phyloP scores from a whole-genome alignment of 2,797 vertebrate species.

The Allobates femoralis region DNA sequence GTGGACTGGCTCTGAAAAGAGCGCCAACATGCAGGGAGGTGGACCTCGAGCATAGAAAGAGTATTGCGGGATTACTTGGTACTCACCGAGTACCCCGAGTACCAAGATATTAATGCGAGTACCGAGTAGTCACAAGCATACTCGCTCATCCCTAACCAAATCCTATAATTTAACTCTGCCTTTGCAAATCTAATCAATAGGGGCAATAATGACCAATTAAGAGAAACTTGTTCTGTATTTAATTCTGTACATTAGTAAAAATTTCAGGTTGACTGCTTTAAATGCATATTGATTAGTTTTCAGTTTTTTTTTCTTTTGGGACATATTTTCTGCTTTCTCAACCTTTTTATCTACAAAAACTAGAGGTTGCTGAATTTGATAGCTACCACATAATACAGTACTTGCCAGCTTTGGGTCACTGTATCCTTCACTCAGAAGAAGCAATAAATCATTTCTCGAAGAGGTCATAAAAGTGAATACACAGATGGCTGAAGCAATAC shows the following conservation, averaged over 20 bases:
- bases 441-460: conserved; percentile 46
- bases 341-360: conserved; percentile 10
- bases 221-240: not conserved
- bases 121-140: no score
- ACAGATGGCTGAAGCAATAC: conserved; percentile 13
- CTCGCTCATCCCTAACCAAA: no score
- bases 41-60: no score
- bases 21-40: no score
- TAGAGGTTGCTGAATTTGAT: conserved; percentile 21
- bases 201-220: not conserved
- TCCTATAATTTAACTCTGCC: not conserved
- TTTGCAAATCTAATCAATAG: not conserved
- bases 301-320: not conserved
- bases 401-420: conserved; percentile 20
- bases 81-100: no score
- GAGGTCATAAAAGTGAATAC: conserved; percentile 41
- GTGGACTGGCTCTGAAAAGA: no score
- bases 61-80: no score
- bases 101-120: no score
- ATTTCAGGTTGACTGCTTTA: not conserved
- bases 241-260: not conserved
- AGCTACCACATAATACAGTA: conserved; percentile 2
- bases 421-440: conserved; percentile 31
- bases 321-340: not conserved
- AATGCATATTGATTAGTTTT: not conserved